phyloP scores from a whole-genome alignment of 2,797 vertebrate species.

The Potorous gilbertii region DNA sequence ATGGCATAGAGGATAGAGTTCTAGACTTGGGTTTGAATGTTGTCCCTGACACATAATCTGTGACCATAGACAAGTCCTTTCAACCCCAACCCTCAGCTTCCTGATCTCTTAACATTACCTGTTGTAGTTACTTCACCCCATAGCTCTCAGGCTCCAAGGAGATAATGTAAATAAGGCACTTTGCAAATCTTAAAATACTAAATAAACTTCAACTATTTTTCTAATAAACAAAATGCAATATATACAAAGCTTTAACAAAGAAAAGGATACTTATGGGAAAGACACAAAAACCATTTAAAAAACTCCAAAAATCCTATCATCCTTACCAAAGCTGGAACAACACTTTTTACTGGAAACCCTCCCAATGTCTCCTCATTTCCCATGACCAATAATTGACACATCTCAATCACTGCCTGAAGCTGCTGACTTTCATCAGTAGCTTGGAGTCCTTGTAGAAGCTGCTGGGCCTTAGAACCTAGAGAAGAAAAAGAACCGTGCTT shows the following conservation, averaged over 20 bases:
- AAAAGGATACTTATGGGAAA: conserved; percentile 24
- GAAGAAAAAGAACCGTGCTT: conserved; percentile 51
- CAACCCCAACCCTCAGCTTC: not conserved
- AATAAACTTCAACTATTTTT: not conserved
- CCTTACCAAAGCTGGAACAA: conserved; percentile 97
- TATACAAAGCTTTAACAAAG: not conserved
- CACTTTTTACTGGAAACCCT: conserved; percentile 98
- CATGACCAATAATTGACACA: conserved; percentile 99
- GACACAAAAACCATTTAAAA: conserved; percentile 6
- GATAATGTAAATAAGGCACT: not conserved
- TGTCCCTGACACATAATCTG: not conserved
- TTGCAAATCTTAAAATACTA: not conserved
- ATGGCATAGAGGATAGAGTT: not conserved
- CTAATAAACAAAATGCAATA: not conserved
- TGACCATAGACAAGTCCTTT: not conserved
- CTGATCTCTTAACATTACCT: not conserved
- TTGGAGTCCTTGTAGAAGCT: conserved; percentile 97
- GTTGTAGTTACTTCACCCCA: not conserved
- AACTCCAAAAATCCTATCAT: not conserved
- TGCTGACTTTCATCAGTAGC: conserved; percentile 99
- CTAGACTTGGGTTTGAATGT: not conserved
- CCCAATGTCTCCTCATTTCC: conserved; percentile 99
- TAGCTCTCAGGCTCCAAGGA: not conserved
- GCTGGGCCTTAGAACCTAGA: conserved; percentile 98
- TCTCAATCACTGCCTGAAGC: conserved; percentile 98